Conservation (phyloP, 2,797 vertebrate genomes). For the Furcifer pardalis region DNA sequence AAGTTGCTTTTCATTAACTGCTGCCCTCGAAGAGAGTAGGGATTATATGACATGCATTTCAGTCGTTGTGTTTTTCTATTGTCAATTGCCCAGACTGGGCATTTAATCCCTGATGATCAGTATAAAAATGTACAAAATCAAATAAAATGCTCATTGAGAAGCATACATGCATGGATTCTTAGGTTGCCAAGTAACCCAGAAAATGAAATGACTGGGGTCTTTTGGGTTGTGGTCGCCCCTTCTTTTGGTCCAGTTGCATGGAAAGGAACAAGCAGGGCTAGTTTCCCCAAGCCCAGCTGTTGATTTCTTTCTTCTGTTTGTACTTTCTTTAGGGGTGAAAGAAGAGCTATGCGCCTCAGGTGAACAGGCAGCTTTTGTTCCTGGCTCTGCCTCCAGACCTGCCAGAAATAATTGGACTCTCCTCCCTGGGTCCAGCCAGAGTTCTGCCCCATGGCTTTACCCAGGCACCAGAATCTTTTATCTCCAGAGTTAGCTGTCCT, state of each 20-base stretch:
- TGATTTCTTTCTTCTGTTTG: background rate
- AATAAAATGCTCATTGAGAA: too few relatives aligned
- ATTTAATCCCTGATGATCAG: too few relatives aligned
- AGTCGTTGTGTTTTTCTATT: too few relatives aligned
- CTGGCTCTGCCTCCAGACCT: slow-evolving; percentile 9
- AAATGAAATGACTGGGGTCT: background rate
- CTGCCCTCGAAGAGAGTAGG: too few relatives aligned
- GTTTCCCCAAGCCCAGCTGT: background rate
- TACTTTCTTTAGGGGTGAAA: background rate
- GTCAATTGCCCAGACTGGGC: too few relatives aligned
- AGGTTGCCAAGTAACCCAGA: background rate
- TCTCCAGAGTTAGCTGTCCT: background rate
- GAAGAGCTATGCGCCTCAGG: background rate
- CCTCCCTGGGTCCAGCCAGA: background rate
- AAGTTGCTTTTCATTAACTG: too few relatives aligned
- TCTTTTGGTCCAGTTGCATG: background rate
- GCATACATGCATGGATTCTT: background rate
- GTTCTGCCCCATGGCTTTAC: background rate
- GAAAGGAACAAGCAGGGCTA: background rate
- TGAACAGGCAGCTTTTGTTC: slow-evolving; percentile 17
- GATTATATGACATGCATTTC: too few relatives aligned
- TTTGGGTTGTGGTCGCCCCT: background rate
- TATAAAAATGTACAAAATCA: too few relatives aligned
- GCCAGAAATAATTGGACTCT: slow-evolving; percentile 29
- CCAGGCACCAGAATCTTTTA: background rate